phyloP scores from a whole-genome alignment of 2,113 vertebrate species.

The Harpagus bidentatus region DNA sequence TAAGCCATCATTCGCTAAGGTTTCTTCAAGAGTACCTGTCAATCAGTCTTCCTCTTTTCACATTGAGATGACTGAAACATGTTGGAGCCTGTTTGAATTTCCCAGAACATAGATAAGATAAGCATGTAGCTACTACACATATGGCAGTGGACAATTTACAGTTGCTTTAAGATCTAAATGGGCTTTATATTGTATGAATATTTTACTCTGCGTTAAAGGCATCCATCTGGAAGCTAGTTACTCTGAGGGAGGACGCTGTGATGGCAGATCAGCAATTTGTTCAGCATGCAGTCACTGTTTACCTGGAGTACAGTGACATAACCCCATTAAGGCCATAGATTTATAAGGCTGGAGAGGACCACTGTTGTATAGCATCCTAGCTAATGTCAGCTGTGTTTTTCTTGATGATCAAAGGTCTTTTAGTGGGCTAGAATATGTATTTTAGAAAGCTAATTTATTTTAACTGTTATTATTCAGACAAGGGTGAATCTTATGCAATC shows the following conservation, averaged over 20 bases:
- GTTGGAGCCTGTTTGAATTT: neutral
- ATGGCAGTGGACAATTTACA: neutral
- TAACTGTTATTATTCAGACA: neutral
- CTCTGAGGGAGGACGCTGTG: neutral
- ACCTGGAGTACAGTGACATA: neutral
- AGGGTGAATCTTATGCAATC: accelerated
- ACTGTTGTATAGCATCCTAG: neutral
- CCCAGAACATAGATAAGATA: neutral
- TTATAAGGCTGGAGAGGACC: neutral
- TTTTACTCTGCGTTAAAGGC: neutral
- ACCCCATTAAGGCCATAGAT: neutral
- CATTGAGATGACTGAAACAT: neutral
- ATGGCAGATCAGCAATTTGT: neutral
- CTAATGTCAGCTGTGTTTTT: neutral
- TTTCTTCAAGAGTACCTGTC: neutral
- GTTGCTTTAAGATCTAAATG: neutral
- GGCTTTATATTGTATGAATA: neutral
- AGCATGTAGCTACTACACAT: neutral
- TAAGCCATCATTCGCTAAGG: neutral
- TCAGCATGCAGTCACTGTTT: neutral
- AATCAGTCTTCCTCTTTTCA: neutral
- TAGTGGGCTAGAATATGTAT: neutral
- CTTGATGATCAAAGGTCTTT: neutral
- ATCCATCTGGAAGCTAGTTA: neutral
- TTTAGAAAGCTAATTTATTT: neutral